Conservation (phyloP, 2,888 invertebrate species). For the Hydropsyche betteni region DNA sequence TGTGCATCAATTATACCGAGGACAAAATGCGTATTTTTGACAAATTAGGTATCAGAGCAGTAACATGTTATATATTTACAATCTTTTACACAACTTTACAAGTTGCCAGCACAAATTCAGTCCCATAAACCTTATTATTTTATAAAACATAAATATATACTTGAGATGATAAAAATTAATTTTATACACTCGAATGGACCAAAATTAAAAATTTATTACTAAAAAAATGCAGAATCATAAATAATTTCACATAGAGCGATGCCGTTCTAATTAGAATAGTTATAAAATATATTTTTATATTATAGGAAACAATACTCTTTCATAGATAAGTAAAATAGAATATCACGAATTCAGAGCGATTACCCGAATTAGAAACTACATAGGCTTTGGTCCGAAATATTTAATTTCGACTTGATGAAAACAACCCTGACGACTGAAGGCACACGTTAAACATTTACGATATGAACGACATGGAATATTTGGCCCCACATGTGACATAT, state of each 20-base stretch:
- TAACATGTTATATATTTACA: not conserved
- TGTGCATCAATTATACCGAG: not conserved
- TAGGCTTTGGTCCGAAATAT: constrained; percentile 6
- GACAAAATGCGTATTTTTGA: no score
- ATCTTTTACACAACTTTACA: not conserved
- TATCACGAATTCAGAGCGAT: constrained; percentile 4
- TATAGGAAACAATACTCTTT: not conserved
- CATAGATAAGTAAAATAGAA: not conserved
- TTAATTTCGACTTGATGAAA: not conserved
- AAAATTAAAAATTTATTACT: no score
- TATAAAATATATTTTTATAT: not conserved
- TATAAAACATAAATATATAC: no score
- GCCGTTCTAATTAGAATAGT: not conserved
- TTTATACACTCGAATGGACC: no score
- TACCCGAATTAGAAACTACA: not conserved
- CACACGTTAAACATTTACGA: not conserved
- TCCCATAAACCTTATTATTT: no score
- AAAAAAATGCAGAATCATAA: no score
- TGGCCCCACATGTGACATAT: no score
- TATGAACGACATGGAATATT: no score
- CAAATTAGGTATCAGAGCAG: no score
- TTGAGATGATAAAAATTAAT: no score
- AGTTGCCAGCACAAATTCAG: no score
- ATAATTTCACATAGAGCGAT: no score
- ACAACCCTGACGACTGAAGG: constrained; percentile 10